These are phyloP conservation scores for Larimichthys crocea DNA, from an alignment of 2,113 vertebrate genomes.

Conservation along the genomic window DNA sequence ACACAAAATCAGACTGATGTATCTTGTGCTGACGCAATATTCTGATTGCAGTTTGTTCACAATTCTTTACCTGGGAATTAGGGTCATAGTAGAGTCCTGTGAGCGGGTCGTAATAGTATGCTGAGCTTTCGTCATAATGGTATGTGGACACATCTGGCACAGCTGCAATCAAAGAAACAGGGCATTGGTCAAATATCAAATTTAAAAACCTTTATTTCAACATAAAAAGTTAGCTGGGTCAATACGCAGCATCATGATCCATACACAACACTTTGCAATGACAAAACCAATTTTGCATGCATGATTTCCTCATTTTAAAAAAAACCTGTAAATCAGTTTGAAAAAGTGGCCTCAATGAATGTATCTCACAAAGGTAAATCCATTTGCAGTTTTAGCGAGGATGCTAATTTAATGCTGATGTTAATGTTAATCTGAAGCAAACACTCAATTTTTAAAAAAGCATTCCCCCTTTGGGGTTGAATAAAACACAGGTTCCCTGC, in stretches of 20 bases:
- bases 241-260: not conserved
- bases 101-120: constrained; percentile 91
- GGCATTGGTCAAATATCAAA: not conserved
- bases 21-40: not conserved
- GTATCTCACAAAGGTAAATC: not conserved
- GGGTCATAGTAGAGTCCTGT: constrained; percentile 93
- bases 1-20: not conserved
- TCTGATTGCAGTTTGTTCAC: not conserved
- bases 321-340: not conserved
- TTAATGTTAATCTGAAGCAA: not conserved
- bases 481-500: not conserved
- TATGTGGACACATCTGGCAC: constrained; percentile 93
- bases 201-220: not conserved
- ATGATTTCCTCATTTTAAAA: not conserved
- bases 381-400: not conserved
- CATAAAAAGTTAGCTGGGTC: not conserved
- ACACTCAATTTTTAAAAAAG: not conserved
- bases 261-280: not conserved
- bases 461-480: not conserved
- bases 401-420: not conserved
- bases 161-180: constrained; percentile 76
- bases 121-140: constrained; percentile 91
- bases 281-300: not conserved
- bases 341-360: not conserved
- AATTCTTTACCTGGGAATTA: constrained; percentile 87